Evolutionary conservation across 1,140 invertebrate species (phyloP).

Genomic region (Lucilia cuprina): DNA sequence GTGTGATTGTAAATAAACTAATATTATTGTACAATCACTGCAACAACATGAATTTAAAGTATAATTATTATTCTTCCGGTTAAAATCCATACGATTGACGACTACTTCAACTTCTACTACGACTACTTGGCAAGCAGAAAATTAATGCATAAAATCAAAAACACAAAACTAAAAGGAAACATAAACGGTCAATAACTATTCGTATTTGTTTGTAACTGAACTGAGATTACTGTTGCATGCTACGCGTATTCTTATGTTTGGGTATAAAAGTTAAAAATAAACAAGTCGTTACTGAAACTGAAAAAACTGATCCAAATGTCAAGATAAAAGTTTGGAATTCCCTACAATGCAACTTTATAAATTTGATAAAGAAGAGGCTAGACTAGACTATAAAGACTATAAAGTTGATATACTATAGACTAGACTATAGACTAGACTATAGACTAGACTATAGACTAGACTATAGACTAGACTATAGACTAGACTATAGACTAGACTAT

Average conservation of each 20-base stretch:
- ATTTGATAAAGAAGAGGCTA: background rate
- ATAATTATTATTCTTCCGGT: background rate
- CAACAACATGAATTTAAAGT: background rate
- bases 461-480: no score
- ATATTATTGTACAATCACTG: background rate
- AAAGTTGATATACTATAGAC: no score
- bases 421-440: no score
- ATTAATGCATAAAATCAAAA: background rate
- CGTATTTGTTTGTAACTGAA: background rate
- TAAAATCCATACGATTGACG: background rate
- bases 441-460: no score
- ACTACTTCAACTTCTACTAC: background rate
- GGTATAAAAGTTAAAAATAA: background rate
- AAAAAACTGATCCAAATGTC: background rate
- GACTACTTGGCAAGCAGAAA: background rate
- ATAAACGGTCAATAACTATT: background rate
- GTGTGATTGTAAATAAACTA: background rate
- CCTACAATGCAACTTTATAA: background rate
- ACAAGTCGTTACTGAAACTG: background rate
- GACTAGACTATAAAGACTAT: no score
- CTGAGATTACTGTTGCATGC: background rate
- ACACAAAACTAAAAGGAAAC: background rate
- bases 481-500: no score
- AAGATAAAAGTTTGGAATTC: background rate
- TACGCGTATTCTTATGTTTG: background rate